These are phyloP conservation scores for Mesocricetus auratus DNA, from an alignment of 2,113 vertebrate genomes.

Conservation along the genomic window DNA sequence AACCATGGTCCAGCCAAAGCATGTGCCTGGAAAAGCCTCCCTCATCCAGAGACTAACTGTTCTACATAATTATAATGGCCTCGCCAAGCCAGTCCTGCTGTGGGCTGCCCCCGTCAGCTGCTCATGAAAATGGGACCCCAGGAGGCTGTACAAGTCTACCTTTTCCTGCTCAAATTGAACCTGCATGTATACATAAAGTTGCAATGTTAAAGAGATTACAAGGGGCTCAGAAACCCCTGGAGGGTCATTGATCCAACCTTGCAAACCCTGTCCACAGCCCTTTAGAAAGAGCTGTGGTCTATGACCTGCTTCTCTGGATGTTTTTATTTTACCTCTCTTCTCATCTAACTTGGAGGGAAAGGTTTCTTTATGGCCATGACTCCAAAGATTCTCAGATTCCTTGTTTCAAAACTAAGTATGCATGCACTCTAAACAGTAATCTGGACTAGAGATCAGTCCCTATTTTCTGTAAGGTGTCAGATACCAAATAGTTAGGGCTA, in stretches of 20 bases:
- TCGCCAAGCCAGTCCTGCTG: constrained; percentile 83
- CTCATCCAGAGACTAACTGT: constrained; percentile 40
- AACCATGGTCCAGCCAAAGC: constrained; percentile 34
- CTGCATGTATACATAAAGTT: constrained; percentile 84
- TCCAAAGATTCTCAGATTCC: not conserved
- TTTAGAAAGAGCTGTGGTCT: constrained; percentile 74
- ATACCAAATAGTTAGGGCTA: not conserved
- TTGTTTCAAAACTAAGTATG: constrained; percentile 37
- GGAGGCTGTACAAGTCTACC: constrained; percentile 67
- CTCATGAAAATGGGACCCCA: constrained; percentile 69
- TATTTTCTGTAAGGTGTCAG: not conserved
- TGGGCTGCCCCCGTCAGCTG: constrained; percentile 74
- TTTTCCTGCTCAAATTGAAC: constrained; percentile 67
- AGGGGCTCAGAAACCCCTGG: constrained; percentile 74
- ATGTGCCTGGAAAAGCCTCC: constrained; percentile 63
- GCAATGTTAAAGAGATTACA: constrained; percentile 83
- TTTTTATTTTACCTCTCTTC: constrained; percentile 60
- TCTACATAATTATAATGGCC: constrained; percentile 40
- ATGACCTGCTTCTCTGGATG: not conserved
- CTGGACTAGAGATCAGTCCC: not conserved
- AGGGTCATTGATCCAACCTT: constrained; percentile 80
- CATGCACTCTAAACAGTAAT: not conserved
- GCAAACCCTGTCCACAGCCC: constrained; percentile 61
- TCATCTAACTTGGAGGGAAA: not conserved
- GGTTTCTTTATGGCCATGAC: not conserved